Base-by-base conservation (phyloP, 2,797 vertebrate genomes). In the Sebastes itinus region DNA sequence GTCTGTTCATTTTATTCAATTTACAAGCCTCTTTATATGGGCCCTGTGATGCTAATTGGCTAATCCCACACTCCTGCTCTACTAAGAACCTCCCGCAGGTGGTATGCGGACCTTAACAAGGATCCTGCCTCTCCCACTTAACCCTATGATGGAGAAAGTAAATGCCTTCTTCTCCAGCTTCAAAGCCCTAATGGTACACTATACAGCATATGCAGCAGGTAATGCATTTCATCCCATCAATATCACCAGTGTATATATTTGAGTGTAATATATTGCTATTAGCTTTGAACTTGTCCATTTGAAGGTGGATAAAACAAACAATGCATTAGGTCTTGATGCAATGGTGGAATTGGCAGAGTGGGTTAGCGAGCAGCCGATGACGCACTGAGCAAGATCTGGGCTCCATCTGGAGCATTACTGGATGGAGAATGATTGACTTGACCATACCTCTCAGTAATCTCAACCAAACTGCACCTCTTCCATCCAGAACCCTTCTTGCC, bases 41-140 rank as follows among this genome's bases (percentile, higher is more conserved):
- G 60, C 65, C 61, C 52, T 75, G 63, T 81, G 72, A 81, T 84
- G 56, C 69, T 90, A 91, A 92, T 88, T 90, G 87, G 77, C 68
- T 23, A 74, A 80, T 83, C 74, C 63, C 49, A 66, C 82, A 75
- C 58, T 79, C 66, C n/a, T 18, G 59, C 59, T 80, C 70, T 32
- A 56, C 77, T 56, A 46, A 77, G 71, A 83, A 77, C 20, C 56
- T 81, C 23, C 66, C 46, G 38, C 62, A 85, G 72, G 60, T 33
- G 56, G 38, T 33, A 46, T 18, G 46, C 25, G 64, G 71, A 78
- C 77, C 70, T 73, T 70, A 38, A 86, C 55, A 81, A 65, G 61
- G 32, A 84, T 66, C 60, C 32, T 46, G 22, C 55, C 64, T 62
- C 67, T 71, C 16, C 28, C 33, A 16, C 46, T 78, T 76, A 79